A percentile compares a stretch with the other conserved stretches of the same genome.
These are phyloP conservation scores for Plecotus auritus DNA, from an alignment of 2,113 vertebrate species.

Conservation along the genomic window DNA sequence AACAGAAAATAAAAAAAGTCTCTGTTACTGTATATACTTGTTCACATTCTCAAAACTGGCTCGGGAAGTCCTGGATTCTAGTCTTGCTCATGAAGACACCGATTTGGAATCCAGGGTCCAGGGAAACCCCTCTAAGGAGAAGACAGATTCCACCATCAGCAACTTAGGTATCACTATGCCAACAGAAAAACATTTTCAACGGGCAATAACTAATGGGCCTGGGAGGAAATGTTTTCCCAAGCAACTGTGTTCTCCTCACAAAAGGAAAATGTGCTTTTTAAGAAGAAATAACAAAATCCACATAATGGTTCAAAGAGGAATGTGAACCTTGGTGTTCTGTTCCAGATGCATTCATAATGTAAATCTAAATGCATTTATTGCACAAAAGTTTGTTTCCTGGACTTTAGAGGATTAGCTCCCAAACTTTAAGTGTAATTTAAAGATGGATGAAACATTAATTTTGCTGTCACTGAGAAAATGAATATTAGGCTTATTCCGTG, in stretches of 20 bases:
- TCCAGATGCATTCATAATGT: neutral
- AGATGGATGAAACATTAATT: neutral
- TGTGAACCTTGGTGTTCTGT: neutral
- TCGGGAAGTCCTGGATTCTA: constrained; percentile 43
- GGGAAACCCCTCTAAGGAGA: constrained; percentile 24
- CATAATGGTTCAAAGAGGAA: neutral
- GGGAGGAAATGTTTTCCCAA: constrained; percentile 51
- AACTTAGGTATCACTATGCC: constrained; percentile 57
- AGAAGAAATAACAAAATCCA: constrained; percentile 54
- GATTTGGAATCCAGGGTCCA: constrained; percentile 50
- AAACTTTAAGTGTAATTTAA: neutral
- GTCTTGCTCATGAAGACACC: constrained; percentile 47
- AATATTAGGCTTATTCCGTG: neutral
- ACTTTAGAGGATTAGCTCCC: neutral
- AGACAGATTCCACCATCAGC: constrained; percentile 8
- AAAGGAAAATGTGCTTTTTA: constrained; percentile 52
- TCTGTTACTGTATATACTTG: neutral
- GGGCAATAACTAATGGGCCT: constrained; percentile 55
- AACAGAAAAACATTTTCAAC: constrained; percentile 65
- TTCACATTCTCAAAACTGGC: constrained; percentile 34
- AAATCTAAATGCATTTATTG: neutral
- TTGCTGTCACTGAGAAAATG: neutral
- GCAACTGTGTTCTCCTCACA: constrained; percentile 37
- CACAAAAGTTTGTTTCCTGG: neutral
- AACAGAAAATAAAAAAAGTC: neutral